Evolutionary conservation across 2,888 invertebrate genomes (phyloP), one percentile per base, ranked within the genome.

Genomic region (Aproaerema taeniolella): DNA sequence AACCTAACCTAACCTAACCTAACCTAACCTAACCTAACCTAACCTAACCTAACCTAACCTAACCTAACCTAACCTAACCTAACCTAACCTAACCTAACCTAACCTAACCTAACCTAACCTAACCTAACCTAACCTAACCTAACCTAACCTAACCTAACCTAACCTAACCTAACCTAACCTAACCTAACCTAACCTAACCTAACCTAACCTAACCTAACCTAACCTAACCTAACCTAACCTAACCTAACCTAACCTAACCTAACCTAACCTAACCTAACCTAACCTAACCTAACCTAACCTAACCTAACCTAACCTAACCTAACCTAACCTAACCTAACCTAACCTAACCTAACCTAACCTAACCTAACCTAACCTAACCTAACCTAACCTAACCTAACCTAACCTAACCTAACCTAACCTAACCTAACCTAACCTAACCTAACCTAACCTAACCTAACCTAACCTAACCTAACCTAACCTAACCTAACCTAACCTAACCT

Each of bases 191-290:
- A 46, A 44, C 47, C 43, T 45, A 47, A 41, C 47, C 39, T 31
- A 41, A 39, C 45, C 39, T 38, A 46, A 42, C 43, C 46, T 40
- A 44, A 41, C 48, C 45, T 44, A 43, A 44, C 48, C 47, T 46
- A 44, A 44, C 45, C 45, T 43, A 45, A 44, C 49, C 46, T 46
- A 47, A 49, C 49, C 52, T 51, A 47, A 47, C 52, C 50, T 47
- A 44, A 48, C 46, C 50, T 44, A 43, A 47, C 46, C 46, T 47
- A 49, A 50, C 48, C 46, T 47, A 49, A 47, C 47, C 46, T 46
- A 49, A 51, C 47, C 48, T 46, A 46, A 46, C 47, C 45, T 43
- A 50, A 43, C 48, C n/a, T n/a, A n/a, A 44, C 44, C 41, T 41
- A 44, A 44, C 44, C 42, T 48, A 46, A 48, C 50, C 43, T 45